phyloP scores from a whole-genome alignment of 2,888 invertebrate species.

The Altica lythri region DNA sequence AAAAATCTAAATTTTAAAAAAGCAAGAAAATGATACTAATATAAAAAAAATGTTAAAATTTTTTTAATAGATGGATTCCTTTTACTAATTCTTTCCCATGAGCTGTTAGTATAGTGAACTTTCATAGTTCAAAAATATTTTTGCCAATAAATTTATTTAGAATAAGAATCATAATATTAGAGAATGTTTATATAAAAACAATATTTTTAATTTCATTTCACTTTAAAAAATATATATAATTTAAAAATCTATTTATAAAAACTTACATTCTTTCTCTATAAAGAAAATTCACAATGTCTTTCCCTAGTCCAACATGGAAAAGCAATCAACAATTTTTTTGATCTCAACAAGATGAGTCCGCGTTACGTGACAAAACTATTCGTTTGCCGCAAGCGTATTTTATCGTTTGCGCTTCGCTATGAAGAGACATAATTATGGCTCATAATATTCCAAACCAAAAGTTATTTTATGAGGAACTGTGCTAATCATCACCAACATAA shows the following conservation, averaged over 20 bases:
- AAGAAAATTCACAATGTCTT: not conserved
- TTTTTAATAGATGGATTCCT: too few species aligned
- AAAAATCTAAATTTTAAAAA: too few species aligned
- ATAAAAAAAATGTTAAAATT: too few species aligned
- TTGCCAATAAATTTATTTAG: too few species aligned
- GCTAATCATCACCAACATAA: slow-evolving; percentile 12
- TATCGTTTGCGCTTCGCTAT: slow-evolving; percentile 4
- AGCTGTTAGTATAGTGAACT: too few species aligned
- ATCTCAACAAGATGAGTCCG: slow-evolving; percentile 26
- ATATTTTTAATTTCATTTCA: too few species aligned
- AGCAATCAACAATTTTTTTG: slow-evolving; percentile 8
- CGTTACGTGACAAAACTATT: slow-evolving; percentile 35
- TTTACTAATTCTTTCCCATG: too few species aligned
- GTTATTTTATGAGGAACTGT: slow-evolving; percentile 28
- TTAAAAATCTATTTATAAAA: not conserved
- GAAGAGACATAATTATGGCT: slow-evolving; percentile 32
- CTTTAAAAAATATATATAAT: not conserved
- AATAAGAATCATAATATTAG: too few species aligned
- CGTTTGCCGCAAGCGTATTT: slow-evolving; percentile 39
- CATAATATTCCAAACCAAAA: slow-evolving; percentile 37
- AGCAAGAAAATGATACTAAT: too few species aligned
- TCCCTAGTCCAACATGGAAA: slow-evolving; percentile 9
- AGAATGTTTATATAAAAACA: too few species aligned
- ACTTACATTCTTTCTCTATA: not conserved
- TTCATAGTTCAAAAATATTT: too few species aligned